These are phyloP conservation scores for Polypterus bichir DNA, from an alignment of 2,113 vertebrate genomes.

Conservation along the genomic window DNA sequence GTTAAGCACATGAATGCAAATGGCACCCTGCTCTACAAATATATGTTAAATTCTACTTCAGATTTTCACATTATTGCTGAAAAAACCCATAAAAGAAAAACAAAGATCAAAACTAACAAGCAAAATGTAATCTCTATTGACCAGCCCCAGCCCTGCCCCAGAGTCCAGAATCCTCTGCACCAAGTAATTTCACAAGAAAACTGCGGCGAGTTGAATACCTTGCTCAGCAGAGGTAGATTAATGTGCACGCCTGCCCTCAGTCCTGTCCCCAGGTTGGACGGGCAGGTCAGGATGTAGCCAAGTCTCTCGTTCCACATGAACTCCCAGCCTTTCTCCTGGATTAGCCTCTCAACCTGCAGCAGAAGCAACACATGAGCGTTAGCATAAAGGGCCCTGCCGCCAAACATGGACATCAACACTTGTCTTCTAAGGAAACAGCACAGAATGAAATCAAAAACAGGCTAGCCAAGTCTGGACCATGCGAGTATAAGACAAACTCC, in stretches of 20 bases:
- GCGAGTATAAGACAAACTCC: no score
- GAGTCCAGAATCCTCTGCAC: neutral
- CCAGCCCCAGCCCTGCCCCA: neutral
- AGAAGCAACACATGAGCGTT: neutral
- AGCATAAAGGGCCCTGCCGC: neutral
- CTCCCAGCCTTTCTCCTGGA: constrained; percentile 68
- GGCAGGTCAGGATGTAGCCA: constrained; percentile 67
- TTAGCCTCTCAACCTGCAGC: constrained; percentile 57
- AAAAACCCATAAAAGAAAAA: no score
- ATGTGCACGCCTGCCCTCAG: constrained; percentile 67
- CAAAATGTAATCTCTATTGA: neutral
- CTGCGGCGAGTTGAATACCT: constrained; percentile 37
- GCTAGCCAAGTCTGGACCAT: neutral
- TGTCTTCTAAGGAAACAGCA: neutral
- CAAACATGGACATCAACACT: neutral
- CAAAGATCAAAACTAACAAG: no score
- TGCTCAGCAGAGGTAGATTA: constrained; percentile 63
- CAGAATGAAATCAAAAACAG: neutral
- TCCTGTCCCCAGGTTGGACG: constrained; percentile 67
- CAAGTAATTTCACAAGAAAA: neutral
- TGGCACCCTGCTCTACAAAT: no score
- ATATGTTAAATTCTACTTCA: no score
- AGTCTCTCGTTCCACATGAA: constrained; percentile 74
- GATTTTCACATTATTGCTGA: no score
- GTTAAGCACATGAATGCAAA: neutral